phyloP scores from a whole-genome alignment of 2,797 vertebrate genomes.

The Chaunax sp. region DNA sequence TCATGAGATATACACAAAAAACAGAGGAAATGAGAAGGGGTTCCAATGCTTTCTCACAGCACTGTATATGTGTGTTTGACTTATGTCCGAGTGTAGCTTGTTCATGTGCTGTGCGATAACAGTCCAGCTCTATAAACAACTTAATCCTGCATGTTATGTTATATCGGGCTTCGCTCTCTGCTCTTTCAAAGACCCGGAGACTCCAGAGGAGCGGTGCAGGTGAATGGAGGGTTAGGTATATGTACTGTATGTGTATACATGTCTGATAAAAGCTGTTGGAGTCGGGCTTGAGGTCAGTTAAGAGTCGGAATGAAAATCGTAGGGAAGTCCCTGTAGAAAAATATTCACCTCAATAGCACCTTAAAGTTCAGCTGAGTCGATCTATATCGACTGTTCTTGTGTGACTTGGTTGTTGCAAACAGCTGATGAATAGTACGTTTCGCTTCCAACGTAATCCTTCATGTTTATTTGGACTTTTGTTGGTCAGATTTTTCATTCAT shows the following conservation, averaged over 20 bases:
- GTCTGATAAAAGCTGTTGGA: background rate
- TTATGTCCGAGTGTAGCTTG: constrained; percentile 53
- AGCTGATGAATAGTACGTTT: too few species aligned
- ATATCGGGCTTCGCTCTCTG: constrained; percentile 14
- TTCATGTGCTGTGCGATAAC: constrained; percentile 61
- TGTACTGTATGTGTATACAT: background rate
- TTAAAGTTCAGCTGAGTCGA: too few species aligned
- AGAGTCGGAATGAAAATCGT: constrained; percentile 11
- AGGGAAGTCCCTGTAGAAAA: background rate
- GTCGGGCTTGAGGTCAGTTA: too few species aligned
- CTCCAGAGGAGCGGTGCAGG: constrained; percentile 50
- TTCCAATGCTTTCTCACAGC: too few species aligned
- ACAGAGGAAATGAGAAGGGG: too few species aligned
- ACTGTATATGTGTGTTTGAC: constrained; percentile 39
- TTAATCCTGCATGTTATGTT: constrained; percentile 63
- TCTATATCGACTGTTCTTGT: too few species aligned
- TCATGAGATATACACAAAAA: too few species aligned
- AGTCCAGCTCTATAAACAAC: constrained; percentile 61
- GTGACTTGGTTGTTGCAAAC: too few species aligned
- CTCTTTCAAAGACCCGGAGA: constrained; percentile 46
- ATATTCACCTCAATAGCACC: background rate
- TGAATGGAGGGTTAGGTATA: constrained; percentile 7
- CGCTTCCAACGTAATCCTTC: too few species aligned
- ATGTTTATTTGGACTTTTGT: too few species aligned
- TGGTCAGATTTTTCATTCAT: too few species aligned